A percentile compares a stretch with the other conserved stretches of the same genome.
Evolutionary conservation across 2,888 invertebrate genomes (phyloP).

Genomic region (Drosophila hamatofila): DNA sequence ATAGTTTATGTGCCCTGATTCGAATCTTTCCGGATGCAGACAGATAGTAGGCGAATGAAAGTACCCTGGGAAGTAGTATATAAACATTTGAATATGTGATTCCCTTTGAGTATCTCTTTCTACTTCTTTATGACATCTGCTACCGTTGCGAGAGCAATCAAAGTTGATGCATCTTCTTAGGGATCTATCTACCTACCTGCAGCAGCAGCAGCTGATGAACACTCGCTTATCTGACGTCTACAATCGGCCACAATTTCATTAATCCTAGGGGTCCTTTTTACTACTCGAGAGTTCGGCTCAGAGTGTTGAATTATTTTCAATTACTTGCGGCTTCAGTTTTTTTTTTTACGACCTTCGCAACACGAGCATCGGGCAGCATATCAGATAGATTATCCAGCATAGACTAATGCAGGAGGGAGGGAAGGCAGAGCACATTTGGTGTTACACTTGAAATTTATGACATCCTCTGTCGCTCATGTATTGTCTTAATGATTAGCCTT

Average conservation of each 20-base stretch:
- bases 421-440: conserved; percentile 52
- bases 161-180: conserved; percentile 4
- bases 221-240: conserved; percentile 37
- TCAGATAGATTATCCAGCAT: conserved; percentile 33
- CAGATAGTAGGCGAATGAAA: background rate
- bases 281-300: conserved; percentile 46
- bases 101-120: background rate
- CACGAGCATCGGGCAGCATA: conserved; percentile 30
- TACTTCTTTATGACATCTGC: conserved; percentile 3
- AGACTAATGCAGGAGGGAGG: conserved; percentile 13
- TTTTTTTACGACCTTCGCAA: conserved; percentile 62
- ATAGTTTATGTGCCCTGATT: background rate
- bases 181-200: conserved; percentile 23
- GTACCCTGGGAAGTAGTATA: no score
- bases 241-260: conserved; percentile 45
- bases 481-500: conserved; percentile 77
- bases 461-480: conserved; percentile 70
- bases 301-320: conserved; percentile 72
- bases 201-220: conserved; percentile 48
- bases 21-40: background rate
- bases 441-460: conserved; percentile 81
- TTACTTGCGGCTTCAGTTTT: conserved; percentile 68
- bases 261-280: conserved; percentile 28
- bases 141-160: conserved; percentile 11
- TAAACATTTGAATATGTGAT: conserved; percentile 2